Evolutionary conservation across 1,140 invertebrate species (phyloP).

Genomic region (Sesamia nonagrioides): DNA sequence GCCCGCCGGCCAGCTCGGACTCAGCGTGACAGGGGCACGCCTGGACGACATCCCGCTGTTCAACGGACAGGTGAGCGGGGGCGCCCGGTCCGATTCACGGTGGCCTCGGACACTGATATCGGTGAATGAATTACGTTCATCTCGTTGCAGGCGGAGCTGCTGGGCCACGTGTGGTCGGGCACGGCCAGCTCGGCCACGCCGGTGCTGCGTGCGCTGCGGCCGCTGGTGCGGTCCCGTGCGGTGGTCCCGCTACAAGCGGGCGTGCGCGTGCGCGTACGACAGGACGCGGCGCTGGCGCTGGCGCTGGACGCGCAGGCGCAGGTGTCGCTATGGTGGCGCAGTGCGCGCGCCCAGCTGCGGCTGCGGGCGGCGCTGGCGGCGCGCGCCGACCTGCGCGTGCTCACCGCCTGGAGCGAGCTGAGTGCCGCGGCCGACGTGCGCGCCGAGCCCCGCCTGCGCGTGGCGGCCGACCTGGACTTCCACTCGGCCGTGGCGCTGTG

Average conservation of each 20-base stretch:
- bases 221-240: constrained; percentile 50
- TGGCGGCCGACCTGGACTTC: constrained; percentile 65
- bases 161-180: constrained; percentile 74
- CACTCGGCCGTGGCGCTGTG: constrained; percentile 48
- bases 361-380: constrained; percentile 57
- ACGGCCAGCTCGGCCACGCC: constrained; percentile 68
- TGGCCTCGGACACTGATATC: too few species aligned
- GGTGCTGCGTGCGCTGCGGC: constrained; percentile 62
- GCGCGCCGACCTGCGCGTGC: constrained; percentile 55
- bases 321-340: constrained; percentile 59
- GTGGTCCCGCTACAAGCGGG: constrained; percentile 58
- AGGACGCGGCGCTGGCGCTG: constrained; percentile 48
- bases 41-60: constrained; percentile 63
- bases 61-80: constrained; percentile 18
- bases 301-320: constrained; percentile 61
- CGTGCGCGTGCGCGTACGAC: constrained; percentile 30
- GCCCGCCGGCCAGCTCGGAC: constrained; percentile 60
- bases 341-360: constrained; percentile 50
- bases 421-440: constrained; percentile 24
- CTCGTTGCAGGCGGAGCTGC: constrained; percentile 65
- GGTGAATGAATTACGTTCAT: too few species aligned
- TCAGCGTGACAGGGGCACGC: constrained; percentile 60
- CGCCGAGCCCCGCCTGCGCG: constrained; percentile 61
- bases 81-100: too few species aligned
- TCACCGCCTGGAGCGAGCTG: constrained; percentile 37